Percentiles rank a stretch among this genome's conserved stretches.
phyloP scores from a whole-genome alignment of 1,140 invertebrate genomes.

The Mycetomoellerius zeteki region DNA sequence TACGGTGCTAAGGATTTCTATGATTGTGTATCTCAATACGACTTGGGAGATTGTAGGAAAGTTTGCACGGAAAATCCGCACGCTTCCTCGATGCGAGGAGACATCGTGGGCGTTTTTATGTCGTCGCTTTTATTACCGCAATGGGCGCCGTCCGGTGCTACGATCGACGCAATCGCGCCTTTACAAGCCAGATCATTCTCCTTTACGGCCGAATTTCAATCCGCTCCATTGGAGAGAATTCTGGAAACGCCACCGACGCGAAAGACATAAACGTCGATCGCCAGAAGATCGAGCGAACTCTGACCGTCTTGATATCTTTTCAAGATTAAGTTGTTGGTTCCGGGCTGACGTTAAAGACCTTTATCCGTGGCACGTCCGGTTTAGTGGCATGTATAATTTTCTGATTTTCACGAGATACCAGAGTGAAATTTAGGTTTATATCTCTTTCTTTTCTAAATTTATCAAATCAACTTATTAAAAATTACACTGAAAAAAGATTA shows the following conservation, averaged over 20 bases:
- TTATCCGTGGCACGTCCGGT: conserved; percentile 59
- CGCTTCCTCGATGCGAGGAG: conserved; percentile 18
- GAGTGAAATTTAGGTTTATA: conserved; percentile 60
- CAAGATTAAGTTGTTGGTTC: conserved; percentile 73
- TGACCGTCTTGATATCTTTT: conserved; percentile 43
- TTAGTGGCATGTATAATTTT: conserved; percentile 68
- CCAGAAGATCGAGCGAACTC: neutral
- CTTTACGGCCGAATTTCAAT: conserved; percentile 77
- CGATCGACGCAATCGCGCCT: conserved; percentile 51
- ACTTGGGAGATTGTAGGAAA: conserved; percentile 38
- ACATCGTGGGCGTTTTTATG: conserved; percentile 76
- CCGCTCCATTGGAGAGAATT: conserved; percentile 41
- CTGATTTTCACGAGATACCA: conserved; percentile 60
- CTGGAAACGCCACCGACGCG: conserved; percentile 63
- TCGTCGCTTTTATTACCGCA: conserved; percentile 71
- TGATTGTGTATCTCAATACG: neutral
- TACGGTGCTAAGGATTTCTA: neutral
- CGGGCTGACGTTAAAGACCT: conserved; percentile 65
- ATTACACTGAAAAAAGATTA: too few species aligned
- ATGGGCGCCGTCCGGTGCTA: conserved; percentile 59
- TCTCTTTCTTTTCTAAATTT: neutral
- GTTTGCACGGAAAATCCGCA: conserved; percentile 21
- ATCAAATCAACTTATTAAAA: neutral
- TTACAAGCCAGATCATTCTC: conserved; percentile 75
- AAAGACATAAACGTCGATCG: conserved; percentile 59